Conservation (phyloP, 1,140 invertebrate species). For the Euglossa dilemma region DNA sequence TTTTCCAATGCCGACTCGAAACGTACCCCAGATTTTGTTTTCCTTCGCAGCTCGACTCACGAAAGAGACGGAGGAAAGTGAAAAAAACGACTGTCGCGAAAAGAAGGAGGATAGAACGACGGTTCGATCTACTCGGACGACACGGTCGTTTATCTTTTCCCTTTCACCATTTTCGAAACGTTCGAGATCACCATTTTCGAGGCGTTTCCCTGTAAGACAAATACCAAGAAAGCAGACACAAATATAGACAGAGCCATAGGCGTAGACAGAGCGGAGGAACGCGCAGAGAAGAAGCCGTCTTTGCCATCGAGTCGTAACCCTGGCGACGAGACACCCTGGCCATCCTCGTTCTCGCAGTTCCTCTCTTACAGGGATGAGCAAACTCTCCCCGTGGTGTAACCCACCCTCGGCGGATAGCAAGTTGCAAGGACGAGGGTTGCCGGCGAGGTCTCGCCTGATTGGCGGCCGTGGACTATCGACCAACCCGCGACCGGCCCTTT, state of each 20-base stretch:
- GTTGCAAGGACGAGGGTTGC: constrained; percentile 75
- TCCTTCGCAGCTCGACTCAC: not conserved
- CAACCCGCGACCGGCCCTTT: constrained; percentile 79
- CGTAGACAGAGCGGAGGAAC: constrained; percentile 22
- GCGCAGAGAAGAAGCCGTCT: constrained; percentile 39
- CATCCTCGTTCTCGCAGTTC: constrained; percentile 64
- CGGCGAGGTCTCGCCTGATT: constrained; percentile 78
- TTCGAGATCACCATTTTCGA: constrained; percentile 14
- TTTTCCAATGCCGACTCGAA: not conserved
- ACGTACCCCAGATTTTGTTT: too few relatives aligned
- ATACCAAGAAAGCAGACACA: constrained; percentile 29
- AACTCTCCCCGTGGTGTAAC: constrained; percentile 67
- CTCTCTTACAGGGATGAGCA: constrained; percentile 69
- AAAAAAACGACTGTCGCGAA: not conserved
- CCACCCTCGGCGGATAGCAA: constrained; percentile 66
- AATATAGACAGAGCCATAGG: constrained; percentile 59
- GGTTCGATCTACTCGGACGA: not conserved
- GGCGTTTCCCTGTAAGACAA: constrained; percentile 20
- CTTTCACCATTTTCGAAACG: not conserved
- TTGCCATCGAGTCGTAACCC: constrained; percentile 72
- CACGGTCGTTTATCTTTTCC: not conserved
- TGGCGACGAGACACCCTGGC: constrained; percentile 71
- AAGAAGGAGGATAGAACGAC: not conserved
- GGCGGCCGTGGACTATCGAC: constrained; percentile 80
- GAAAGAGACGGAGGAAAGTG: too few relatives aligned